phyloP scores from a whole-genome alignment of 2,113 vertebrate genomes.

The Syngnathoides biaculeatus region DNA sequence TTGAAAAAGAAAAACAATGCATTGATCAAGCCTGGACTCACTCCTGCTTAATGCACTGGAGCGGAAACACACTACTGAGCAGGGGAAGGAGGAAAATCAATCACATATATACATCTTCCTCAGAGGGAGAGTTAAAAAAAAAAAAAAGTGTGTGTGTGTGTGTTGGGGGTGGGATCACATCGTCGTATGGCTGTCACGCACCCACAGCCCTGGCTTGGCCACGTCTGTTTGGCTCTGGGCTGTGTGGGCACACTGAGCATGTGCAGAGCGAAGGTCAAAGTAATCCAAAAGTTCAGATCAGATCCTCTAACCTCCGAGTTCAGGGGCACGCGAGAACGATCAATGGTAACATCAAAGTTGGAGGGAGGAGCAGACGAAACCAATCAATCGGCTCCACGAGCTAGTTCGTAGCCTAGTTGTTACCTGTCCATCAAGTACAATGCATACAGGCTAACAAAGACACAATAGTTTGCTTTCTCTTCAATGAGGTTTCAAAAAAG shows the following conservation, averaged over 20 bases:
- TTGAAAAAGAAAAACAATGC: slow-evolving; percentile 75
- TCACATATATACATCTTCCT: slow-evolving; percentile 73
- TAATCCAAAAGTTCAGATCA: slow-evolving; percentile 63
- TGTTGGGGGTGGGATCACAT: too few species aligned
- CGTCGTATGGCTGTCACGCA: slow-evolving; percentile 66
- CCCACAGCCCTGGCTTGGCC: slow-evolving; percentile 57
- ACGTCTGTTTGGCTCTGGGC: slow-evolving; percentile 56
- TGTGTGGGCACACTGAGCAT: slow-evolving; percentile 60
- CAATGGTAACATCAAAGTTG: slow-evolving; percentile 67
- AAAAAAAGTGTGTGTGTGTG: too few species aligned
- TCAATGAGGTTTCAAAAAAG: not conserved
- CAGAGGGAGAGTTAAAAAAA: slow-evolving; percentile 58
- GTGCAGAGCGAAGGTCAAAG: slow-evolving; percentile 71
- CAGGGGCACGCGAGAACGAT: slow-evolving; percentile 66
- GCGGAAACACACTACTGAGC: slow-evolving; percentile 60
- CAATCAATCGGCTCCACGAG: slow-evolving; percentile 62
- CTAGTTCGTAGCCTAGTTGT: slow-evolving; percentile 23
- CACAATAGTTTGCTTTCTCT: not conserved
- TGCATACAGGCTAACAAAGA: not conserved
- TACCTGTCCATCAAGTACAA: slow-evolving; percentile 1
- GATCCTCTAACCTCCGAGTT: slow-evolving; percentile 69
- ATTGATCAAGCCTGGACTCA: slow-evolving; percentile 74
- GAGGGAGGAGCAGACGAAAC: slow-evolving; percentile 64
- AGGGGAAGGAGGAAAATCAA: slow-evolving; percentile 67
- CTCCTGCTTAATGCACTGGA: slow-evolving; percentile 68